phyloP scores from a whole-genome alignment of 2,113 vertebrate genomes.

The Sitta europaea region DNA sequence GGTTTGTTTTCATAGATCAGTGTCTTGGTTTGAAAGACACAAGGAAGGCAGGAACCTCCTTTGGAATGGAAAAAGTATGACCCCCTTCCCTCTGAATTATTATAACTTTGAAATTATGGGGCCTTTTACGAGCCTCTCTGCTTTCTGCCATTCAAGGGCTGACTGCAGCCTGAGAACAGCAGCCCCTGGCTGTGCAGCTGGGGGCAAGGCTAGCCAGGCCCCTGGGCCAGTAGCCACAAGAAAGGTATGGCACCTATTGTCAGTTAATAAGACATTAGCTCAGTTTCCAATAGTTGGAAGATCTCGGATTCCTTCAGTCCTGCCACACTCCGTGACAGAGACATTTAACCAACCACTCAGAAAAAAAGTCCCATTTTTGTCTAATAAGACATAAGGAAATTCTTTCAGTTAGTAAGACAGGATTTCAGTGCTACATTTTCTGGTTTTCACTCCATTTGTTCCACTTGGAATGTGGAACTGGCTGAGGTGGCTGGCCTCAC shows the following conservation, averaged over 20 bases:
- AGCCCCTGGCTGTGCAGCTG: too few relatives aligned
- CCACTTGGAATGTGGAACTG: neutral
- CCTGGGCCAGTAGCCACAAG: too few relatives aligned
- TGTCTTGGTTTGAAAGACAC: neutral
- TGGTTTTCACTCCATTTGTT: neutral
- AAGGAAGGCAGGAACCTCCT: too few relatives aligned
- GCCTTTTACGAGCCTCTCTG: too few relatives aligned
- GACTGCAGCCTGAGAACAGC: too few relatives aligned
- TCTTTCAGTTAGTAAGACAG: neutral
- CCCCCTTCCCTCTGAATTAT: neutral
- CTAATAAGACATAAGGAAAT: neutral
- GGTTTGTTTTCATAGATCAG: neutral
- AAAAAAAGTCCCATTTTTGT: neutral
- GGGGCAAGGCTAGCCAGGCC: too few relatives aligned
- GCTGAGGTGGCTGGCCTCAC: neutral
- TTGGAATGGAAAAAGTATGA: neutral
- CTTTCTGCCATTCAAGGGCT: too few relatives aligned
- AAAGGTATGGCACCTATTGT: too few relatives aligned
- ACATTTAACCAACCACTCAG: neutral
- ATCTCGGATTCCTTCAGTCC: neutral
- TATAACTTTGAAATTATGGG: too few relatives aligned
- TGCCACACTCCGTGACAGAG: neutral
- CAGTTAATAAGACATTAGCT: neutral
- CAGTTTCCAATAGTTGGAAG: neutral
- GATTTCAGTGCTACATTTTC: neutral